A percentile compares a stretch with the other conserved stretches of the same genome.
These are phyloP conservation scores for Actenoides lindsayi DNA, from an alignment of 2,113 vertebrate genomes.

Conservation along the genomic window DNA sequence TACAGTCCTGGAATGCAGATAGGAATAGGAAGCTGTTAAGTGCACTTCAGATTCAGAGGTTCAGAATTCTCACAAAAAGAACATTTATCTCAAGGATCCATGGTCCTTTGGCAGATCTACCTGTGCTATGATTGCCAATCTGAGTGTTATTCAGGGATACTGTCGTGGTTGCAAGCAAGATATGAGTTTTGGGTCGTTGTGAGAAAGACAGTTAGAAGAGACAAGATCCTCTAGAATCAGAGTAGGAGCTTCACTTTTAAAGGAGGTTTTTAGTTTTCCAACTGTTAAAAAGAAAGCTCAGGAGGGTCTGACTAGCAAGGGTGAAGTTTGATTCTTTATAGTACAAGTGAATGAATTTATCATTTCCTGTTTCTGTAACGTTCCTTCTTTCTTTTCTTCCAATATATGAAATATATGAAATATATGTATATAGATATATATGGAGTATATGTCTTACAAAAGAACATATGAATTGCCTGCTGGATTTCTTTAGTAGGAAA, in stretches of 20 bases:
- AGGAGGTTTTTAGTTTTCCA: not conserved
- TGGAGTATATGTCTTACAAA: not conserved
- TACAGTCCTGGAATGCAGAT: not conserved
- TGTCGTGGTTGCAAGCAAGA: not conserved
- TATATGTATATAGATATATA: no score
- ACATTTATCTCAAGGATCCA: not conserved
- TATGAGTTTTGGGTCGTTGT: not conserved
- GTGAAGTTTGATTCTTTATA: not conserved
- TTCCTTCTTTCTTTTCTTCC: not conserved
- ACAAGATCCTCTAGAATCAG: not conserved
- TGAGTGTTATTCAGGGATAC: not conserved
- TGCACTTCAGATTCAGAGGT: not conserved
- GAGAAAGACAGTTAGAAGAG: not conserved
- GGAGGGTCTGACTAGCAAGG: not conserved
- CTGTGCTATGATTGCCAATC: not conserved
- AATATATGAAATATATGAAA: not conserved
- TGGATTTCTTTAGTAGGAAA: not conserved
- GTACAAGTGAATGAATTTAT: not conserved
- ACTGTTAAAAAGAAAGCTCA: not conserved
- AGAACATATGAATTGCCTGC: not conserved
- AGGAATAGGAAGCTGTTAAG: not conserved
- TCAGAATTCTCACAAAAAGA: not conserved
- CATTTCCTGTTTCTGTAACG: not conserved
- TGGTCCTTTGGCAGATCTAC: not conserved
- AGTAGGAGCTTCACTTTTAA: not conserved